Base-by-base conservation (phyloP, 92 coral and sea anemone species). In the Porites lobata region DNA sequence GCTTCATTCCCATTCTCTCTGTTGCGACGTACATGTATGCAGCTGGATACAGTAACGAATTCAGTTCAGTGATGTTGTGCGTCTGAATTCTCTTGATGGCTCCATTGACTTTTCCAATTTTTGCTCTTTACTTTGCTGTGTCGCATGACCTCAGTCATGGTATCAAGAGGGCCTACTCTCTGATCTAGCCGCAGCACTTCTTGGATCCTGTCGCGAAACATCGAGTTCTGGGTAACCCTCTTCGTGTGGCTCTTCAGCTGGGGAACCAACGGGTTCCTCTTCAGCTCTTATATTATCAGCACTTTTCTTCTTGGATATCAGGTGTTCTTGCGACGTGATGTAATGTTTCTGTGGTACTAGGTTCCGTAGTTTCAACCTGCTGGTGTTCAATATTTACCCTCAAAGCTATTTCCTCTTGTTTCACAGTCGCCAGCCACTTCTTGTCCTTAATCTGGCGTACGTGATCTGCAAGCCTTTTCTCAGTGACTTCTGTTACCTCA, bases 271-370 rank as follows among this genome's bases (percentile, higher is more conserved):
- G 89, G 74, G 76, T 11, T 76, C 89, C 82, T 62, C 83, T 59
- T 85, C 29, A 85, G 89, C 83, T 85, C 83, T 58, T 1, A 19
- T 76, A 75, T 51, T 76, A 62, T 26, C 59, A 80, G 80, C 72
- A 54, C 76, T n/a, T 75, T 73, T 85, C 50, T 61, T 84, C 63
- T 84, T 84, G 86, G 63, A 12, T 71, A 79, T 87, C 79, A 77
- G 90, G 15, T 87, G 50, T 79, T 87, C 67, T 85, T 66, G 63
- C 62, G 50, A 3, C 65, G 19, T 77, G 66, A 9, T 72, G 70
- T 72, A 81, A 53, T 83, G 87, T 24, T 22, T 72, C 81, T 83
- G 66, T 72, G 47, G 50, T 13, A 83, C 7, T 20, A 71, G 20
- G 50, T 69, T 72, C 87, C 8, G 22, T 83, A 83, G 26, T 32